phyloP scores from a whole-genome alignment of 2,113 vertebrate genomes.

The Casuarius casuarius region DNA sequence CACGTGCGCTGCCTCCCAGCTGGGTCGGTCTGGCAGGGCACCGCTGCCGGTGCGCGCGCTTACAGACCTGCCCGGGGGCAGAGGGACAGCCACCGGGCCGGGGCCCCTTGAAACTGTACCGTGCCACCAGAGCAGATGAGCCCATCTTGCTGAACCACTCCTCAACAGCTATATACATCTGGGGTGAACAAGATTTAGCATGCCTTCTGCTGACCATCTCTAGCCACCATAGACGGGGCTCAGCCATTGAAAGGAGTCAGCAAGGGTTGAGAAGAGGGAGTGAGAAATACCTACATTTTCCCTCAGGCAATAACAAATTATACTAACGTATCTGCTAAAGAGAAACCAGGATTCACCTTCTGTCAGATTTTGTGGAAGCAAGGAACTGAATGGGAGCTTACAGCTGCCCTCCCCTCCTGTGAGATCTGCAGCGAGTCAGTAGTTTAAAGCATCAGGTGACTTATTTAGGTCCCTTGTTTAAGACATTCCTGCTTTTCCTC shows the following conservation, averaged over 20 bases:
- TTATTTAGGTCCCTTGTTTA: neutral
- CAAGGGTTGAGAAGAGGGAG: neutral
- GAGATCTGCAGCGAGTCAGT: rapidly evolving
- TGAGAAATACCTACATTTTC: neutral
- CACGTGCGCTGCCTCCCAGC: too few species aligned
- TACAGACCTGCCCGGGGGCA: too few species aligned
- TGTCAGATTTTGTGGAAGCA: neutral
- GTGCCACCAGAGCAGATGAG: neutral
- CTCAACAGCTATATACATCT: neutral
- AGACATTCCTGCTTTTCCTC: neutral
- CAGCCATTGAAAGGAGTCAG: neutral
- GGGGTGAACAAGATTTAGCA: neutral
- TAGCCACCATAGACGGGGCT: rapidly evolving
- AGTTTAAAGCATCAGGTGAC: neutral
- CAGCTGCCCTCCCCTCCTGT: neutral
- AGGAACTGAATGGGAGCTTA: neutral
- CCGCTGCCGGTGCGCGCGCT: too few species aligned
- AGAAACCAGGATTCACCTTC: neutral
- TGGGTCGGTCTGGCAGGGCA: too few species aligned
- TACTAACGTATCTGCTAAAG: neutral
- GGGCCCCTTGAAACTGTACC: neutral
- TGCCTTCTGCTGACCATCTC: rapidly evolving
- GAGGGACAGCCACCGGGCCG: too few species aligned
- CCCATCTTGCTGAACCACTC: rapidly evolving
- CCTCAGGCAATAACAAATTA: neutral